phyloP scores from a whole-genome alignment of 2,797 vertebrate genomes.

The Meriones psammophilus region DNA sequence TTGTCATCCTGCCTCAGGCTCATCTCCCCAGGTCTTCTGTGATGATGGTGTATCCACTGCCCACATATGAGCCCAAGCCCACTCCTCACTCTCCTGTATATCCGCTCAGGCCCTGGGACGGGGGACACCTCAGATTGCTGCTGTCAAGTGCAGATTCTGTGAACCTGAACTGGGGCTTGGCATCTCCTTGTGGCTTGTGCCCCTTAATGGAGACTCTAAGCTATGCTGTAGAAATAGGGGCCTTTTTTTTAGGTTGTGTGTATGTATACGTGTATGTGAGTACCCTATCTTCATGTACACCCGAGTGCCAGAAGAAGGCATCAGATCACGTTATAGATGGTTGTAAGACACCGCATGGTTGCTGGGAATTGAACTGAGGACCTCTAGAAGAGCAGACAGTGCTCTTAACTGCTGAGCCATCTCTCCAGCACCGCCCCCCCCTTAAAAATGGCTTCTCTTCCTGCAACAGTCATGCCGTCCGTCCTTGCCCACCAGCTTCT shows the following conservation, averaged over 20 bases:
- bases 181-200: background rate
- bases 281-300: too few species aligned
- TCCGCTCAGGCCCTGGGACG: background rate
- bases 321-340: too few species aligned
- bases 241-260: background rate
- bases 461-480: accelerated
- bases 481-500: background rate
- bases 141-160: background rate
- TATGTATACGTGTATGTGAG: too few species aligned
- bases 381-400: too few species aligned
- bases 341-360: too few species aligned
- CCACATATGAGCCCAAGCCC: background rate
- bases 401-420: too few species aligned
- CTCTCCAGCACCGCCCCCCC: too few species aligned
- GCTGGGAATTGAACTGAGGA: too few species aligned
- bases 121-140: background rate
- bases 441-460: background rate
- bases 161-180: background rate
- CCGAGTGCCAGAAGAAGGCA: too few species aligned
- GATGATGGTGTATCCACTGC: background rate
- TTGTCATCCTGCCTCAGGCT: background rate
- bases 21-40: background rate
- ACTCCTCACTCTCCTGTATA: background rate
- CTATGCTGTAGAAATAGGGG: background rate
- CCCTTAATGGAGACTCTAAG: background rate